These are phyloP conservation scores for Ptiloglossa arizonensis DNA, from an alignment of 1,140 invertebrate species.

Conservation along the genomic window DNA sequence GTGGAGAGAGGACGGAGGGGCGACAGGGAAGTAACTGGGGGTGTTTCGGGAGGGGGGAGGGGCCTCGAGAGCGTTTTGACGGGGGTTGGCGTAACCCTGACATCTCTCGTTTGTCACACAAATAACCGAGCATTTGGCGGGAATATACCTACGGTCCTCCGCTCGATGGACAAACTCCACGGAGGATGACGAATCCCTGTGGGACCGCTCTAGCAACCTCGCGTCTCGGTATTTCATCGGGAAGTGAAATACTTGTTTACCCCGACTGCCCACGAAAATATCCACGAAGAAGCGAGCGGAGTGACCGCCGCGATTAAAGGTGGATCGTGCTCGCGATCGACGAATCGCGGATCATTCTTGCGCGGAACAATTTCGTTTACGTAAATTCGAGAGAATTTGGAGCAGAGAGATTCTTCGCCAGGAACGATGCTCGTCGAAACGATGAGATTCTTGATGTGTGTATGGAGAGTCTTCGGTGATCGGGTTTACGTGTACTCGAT, in stretches of 20 bases:
- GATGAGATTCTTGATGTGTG: too few species aligned
- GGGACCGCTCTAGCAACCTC: slow-evolving; percentile 46
- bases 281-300: not conserved
- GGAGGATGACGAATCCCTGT: slow-evolving; percentile 73
- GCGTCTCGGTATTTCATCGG: slow-evolving; percentile 61
- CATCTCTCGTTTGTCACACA: slow-evolving; percentile 81
- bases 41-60: slow-evolving; percentile 31
- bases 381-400: too few species aligned
- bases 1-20: slow-evolving; percentile 34
- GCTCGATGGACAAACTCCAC: slow-evolving; percentile 69
- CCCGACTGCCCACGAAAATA: slow-evolving; percentile 27
- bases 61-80: slow-evolving; percentile 47
- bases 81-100: slow-evolving; percentile 70
- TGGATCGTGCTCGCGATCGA: too few species aligned
- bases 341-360: too few species aligned
- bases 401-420: too few species aligned
- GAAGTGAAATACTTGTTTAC: slow-evolving; percentile 39
- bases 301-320: not conserved
- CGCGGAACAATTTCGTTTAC: too few species aligned
- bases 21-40: slow-evolving; percentile 20
- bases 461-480: too few species aligned
- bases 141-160: slow-evolving; percentile 58
- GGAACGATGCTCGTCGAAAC: too few species aligned
- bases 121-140: slow-evolving; percentile 79
- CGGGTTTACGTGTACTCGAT: too few species aligned